Evolutionary conservation across 2,113 vertebrate genomes (phyloP).

Genomic region (Toxotes jaculatrix): DNA sequence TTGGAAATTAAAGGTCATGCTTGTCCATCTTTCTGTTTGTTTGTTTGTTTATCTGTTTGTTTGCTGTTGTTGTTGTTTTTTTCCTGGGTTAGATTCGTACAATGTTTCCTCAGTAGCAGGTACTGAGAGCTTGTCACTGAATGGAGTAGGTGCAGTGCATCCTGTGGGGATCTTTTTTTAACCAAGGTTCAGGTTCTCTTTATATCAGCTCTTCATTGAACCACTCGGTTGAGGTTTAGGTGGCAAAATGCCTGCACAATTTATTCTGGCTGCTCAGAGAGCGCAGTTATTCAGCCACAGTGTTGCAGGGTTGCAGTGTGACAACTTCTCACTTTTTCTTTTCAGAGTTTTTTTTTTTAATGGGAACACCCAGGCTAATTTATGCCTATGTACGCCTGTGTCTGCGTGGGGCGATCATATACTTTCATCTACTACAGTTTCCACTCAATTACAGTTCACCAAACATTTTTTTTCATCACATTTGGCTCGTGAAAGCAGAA

Average conservation of each 20-base stretch:
- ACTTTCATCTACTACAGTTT: slow-evolving; percentile 56
- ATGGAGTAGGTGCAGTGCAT: slow-evolving; percentile 20
- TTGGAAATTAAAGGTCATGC: slow-evolving; percentile 83
- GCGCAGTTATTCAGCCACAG: slow-evolving; percentile 52
- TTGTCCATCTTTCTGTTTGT: slow-evolving; percentile 74
- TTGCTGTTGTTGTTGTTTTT: slow-evolving; percentile 40
- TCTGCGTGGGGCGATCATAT: slow-evolving; percentile 33
- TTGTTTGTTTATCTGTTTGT: slow-evolving; percentile 60
- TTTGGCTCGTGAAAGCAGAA: slow-evolving; percentile 45
- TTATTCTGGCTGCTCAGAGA: slow-evolving; percentile 43
- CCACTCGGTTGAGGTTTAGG: slow-evolving; percentile 54
- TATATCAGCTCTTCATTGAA: slow-evolving; percentile 59
- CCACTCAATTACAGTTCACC: slow-evolving; percentile 52
- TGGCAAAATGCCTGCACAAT: slow-evolving; percentile 51
- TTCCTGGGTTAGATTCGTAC: slow-evolving; percentile 48
- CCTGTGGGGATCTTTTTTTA: slow-evolving; percentile 41
- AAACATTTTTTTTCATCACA: slow-evolving; percentile 52
- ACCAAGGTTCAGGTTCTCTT: slow-evolving; percentile 60
- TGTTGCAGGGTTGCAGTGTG: slow-evolving; percentile 41
- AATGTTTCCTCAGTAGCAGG: slow-evolving; percentile 64
- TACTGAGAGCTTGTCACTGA: slow-evolving; percentile 48
- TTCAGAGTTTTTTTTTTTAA: slow-evolving; percentile 65
- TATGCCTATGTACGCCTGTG: slow-evolving; percentile 23
- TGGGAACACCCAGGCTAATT: slow-evolving; percentile 56
- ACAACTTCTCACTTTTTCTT: slow-evolving; percentile 56